Percentiles rank a stretch among this genome's conserved stretches.
phyloP scores from a whole-genome alignment of 2,797 vertebrate species.

The Cephalopachus bancanus region DNA sequence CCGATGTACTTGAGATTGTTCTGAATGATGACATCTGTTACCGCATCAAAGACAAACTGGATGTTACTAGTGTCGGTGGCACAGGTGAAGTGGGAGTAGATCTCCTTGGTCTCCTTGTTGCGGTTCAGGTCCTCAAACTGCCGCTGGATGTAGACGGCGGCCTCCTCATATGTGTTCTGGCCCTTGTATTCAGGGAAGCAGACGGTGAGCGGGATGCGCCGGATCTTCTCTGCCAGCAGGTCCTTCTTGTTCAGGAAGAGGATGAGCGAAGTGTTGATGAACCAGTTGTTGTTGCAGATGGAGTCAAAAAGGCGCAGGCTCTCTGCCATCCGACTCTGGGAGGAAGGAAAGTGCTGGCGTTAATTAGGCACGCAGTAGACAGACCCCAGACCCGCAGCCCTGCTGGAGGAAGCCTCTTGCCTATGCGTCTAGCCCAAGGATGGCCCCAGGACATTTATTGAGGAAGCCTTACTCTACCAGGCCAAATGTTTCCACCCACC shows the following conservation, averaged over 20 bases:
- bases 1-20: constrained; percentile 99
- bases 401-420: neutral
- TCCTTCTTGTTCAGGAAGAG: constrained; percentile 99
- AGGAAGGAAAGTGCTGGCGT: constrained; percentile 27
- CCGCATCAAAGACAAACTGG: constrained; percentile 99
- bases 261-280: constrained; percentile 95
- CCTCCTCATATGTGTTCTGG: constrained; percentile 99
- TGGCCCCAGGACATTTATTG: neutral
- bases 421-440: neutral
- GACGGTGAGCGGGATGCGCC: constrained; percentile 97
- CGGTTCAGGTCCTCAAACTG: constrained; percentile 99
- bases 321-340: constrained; percentile 92
- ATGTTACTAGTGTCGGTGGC: constrained; percentile 99
- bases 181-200: constrained; percentile 99
- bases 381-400: neutral
- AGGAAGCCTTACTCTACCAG: neutral
- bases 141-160: constrained; percentile 98
- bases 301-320: constrained; percentile 93
- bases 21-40: constrained; percentile 99
- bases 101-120: constrained; percentile 99
- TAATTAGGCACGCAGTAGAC: neutral
- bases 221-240: constrained; percentile 99
- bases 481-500: neutral
- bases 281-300: constrained; percentile 94
- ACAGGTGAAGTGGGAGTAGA: constrained; percentile 99